Evolutionary conservation across 1,140 invertebrate genomes (phyloP).

Genomic region (Drosophila parvula): DNA sequence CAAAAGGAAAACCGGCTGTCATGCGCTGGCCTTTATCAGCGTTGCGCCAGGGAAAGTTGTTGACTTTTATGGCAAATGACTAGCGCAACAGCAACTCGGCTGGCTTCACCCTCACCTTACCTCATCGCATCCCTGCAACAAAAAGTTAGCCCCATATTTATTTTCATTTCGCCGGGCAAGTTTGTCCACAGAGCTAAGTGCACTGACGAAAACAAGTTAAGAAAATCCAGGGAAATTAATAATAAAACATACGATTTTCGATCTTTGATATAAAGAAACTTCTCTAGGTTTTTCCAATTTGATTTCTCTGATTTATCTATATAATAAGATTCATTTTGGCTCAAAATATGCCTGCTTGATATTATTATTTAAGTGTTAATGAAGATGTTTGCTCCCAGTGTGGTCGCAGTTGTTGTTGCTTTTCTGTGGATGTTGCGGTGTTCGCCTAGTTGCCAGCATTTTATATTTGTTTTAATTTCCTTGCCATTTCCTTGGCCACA

Average conservation of each 20-base stretch:
- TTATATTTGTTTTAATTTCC: conserved; percentile 82
- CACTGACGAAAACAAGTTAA: conserved; percentile 7
- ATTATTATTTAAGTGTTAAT: too few relatives aligned
- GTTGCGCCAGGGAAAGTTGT: conserved; percentile 68
- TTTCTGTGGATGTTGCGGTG: conserved; percentile 17
- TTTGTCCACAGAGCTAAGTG: conserved; percentile 16
- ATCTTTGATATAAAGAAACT: not conserved
- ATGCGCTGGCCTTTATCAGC: conserved; percentile 65
- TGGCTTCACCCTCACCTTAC: not conserved
- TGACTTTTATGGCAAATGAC: conserved; percentile 77
- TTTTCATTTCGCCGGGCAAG: conserved; percentile 61
- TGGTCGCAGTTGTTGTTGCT: conserved; percentile 5
- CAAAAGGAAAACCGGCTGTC: conserved; percentile 35
- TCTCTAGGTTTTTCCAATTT: not conserved
- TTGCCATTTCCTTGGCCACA: conserved; percentile 76
- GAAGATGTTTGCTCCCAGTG: not conserved
- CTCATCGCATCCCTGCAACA: not conserved
- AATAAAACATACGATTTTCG: too few relatives aligned
- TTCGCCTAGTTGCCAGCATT: conserved; percentile 62
- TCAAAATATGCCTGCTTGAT: too few relatives aligned
- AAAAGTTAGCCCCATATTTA: conserved; percentile 63
- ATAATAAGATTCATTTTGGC: not conserved
- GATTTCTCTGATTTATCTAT: not conserved
- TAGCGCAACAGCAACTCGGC: conserved; percentile 29
- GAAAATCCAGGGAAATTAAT: not conserved